Percentiles rank a stretch among this genome's conserved stretches.
These are phyloP conservation scores for Chaetodon trifascialis DNA, from an alignment of 2,113 vertebrate species.

Conservation along the genomic window DNA sequence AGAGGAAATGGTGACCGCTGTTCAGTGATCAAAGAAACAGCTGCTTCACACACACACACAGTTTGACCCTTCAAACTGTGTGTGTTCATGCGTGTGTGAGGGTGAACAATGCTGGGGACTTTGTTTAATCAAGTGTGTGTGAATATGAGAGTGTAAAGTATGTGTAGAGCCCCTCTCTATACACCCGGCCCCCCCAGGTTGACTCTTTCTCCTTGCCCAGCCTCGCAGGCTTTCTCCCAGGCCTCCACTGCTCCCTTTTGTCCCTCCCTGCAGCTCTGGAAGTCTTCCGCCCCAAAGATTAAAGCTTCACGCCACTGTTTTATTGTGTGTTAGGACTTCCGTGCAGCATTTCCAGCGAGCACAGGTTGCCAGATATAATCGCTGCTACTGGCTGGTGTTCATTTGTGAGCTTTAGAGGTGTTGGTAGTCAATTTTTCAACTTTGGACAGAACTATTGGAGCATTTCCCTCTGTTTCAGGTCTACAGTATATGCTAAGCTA, in stretches of 20 bases:
- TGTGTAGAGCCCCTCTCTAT: background rate
- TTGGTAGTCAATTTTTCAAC: background rate
- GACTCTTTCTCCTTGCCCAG: constrained; percentile 21
- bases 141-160: constrained; percentile 28
- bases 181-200: background rate
- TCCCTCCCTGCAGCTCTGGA: background rate
- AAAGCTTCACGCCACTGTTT: constrained; percentile 15
- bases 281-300: constrained; percentile 33
- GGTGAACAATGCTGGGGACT: constrained; percentile 38
- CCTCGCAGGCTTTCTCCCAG: background rate
- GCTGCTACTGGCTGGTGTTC: background rate
- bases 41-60: constrained; percentile 54
- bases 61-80: constrained; percentile 31
- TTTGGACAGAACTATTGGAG: background rate
- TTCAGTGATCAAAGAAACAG: constrained; percentile 74
- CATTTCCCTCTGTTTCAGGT: background rate
- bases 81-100: constrained; percentile 41
- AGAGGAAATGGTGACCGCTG: constrained; percentile 33
- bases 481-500: too few species aligned
- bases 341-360: background rate
- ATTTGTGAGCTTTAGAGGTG: background rate
- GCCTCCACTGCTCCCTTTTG: background rate
- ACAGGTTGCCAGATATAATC: background rate
- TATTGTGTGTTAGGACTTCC: background rate
- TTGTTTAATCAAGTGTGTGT: constrained; percentile 62